phyloP scores from a whole-genome alignment of 2,888 invertebrate species.

The Teleiodes luculella region DNA sequence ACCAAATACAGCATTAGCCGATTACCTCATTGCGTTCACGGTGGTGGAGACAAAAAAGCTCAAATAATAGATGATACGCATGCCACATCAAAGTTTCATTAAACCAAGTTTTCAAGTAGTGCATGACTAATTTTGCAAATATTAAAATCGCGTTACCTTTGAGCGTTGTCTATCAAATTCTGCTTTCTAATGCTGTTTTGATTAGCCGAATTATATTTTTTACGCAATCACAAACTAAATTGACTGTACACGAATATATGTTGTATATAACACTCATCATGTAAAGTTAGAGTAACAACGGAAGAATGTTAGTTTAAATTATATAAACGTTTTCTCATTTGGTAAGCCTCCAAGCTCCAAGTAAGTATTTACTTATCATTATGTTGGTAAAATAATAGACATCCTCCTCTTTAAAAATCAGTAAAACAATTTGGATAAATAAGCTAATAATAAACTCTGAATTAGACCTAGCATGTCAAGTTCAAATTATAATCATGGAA shows the following conservation, averaged over 20 bases:
- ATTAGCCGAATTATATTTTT: slow-evolving; percentile 65
- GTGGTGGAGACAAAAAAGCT: slow-evolving; percentile 6
- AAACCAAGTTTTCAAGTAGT: slow-evolving; percentile 32
- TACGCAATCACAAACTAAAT: slow-evolving; percentile 40
- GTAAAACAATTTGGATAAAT: neutral
- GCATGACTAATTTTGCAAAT: slow-evolving; percentile 47
- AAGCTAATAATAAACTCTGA: neutral
- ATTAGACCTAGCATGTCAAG: neutral
- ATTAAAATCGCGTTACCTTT: slow-evolving; percentile 39
- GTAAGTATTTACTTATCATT: slow-evolving; percentile 29
- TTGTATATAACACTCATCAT: slow-evolving; percentile 46
- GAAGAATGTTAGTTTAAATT: slow-evolving; percentile 46
- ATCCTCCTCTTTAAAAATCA: slow-evolving; percentile 22
- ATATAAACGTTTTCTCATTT: slow-evolving; percentile 30
- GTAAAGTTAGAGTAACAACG: slow-evolving; percentile 40
- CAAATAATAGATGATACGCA: slow-evolving; percentile 14
- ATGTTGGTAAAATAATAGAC: slow-evolving; percentile 29
- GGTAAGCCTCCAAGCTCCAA: slow-evolving; percentile 34
- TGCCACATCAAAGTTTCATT: slow-evolving; percentile 24
- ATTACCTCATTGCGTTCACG: neutral
- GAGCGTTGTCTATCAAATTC: slow-evolving; percentile 46
- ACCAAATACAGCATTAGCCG: neutral
- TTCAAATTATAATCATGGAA: neutral
- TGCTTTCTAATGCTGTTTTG: slow-evolving; percentile 66
- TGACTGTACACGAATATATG: slow-evolving; percentile 26